phyloP scores from a whole-genome alignment of 2,797 vertebrate genomes.

The Sebastolobus altivelis region DNA sequence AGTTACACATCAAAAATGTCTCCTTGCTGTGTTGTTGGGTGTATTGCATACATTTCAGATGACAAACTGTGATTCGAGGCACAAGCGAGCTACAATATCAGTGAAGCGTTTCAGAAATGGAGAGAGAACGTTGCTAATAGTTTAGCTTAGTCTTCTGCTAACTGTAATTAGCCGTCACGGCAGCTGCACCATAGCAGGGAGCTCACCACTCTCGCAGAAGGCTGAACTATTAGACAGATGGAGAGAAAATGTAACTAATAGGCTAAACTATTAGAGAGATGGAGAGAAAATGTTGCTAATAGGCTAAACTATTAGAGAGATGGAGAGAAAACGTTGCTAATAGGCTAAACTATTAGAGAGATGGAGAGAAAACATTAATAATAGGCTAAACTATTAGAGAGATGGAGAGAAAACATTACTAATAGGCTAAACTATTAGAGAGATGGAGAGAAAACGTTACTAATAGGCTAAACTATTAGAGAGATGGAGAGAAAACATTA shows the following conservation, averaged over 20 bases:
- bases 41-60: neutral
- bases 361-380: no score
- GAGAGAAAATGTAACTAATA: neutral
- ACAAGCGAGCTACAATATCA: neutral
- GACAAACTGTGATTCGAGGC: neutral
- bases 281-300: neutral
- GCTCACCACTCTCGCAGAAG: no score
- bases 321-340: no score
- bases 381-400: no score
- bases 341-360: no score
- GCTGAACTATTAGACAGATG: no score
- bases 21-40: neutral
- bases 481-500: no score
- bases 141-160: neutral
- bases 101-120: neutral
- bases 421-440: no score
- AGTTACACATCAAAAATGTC: neutral
- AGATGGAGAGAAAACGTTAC: no score
- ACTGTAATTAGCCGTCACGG: neutral
- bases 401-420: no score
- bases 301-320: neutral
- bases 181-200: no score
- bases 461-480: no score
- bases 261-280: neutral
- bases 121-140: neutral